Evolutionary conservation across 1,140 invertebrate species (phyloP).

Genomic region (Phocides pigmalion): DNA sequence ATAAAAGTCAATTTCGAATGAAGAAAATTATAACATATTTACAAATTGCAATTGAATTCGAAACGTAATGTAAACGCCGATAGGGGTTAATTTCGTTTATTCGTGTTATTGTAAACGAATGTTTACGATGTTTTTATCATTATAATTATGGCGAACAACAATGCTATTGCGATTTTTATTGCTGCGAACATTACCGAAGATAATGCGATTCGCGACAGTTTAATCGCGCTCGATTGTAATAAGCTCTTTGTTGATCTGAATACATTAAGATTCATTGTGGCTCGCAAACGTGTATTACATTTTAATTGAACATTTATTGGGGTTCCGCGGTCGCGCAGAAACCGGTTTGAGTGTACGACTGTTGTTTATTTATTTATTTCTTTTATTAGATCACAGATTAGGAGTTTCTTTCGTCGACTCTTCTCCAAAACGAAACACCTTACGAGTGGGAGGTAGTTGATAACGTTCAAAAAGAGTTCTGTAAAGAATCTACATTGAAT

Average conservation of each 20-base stretch:
- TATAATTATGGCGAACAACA: slow-evolving; percentile 50
- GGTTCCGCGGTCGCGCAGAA: background rate
- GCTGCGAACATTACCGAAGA: slow-evolving; percentile 47
- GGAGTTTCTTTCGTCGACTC: no score
- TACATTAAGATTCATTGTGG: slow-evolving; percentile 33
- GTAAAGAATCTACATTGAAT: no score
- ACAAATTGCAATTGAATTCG: slow-evolving; percentile 15
- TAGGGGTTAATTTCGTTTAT: slow-evolving; percentile 27
- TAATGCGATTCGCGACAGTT: slow-evolving; percentile 59
- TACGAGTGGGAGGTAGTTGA: no score
- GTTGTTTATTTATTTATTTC: no score
- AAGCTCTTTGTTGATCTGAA: slow-evolving; percentile 37
- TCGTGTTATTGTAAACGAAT: slow-evolving; percentile 30
- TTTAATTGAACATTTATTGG: slow-evolving; percentile 32
- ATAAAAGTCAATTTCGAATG: slow-evolving; percentile 31
- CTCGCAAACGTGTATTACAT: slow-evolving; percentile 14
- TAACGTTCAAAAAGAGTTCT: no score
- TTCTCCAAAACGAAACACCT: no score
- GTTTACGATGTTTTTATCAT: slow-evolving; percentile 42
- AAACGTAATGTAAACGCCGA: background rate
- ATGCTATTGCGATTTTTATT: slow-evolving; percentile 58
- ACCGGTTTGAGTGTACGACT: no score
- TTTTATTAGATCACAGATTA: no score
- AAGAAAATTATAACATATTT: background rate
- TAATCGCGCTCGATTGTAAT: slow-evolving; percentile 42